Conservation (phyloP, 2,888 invertebrate species). For the Boloria selene region DNA sequence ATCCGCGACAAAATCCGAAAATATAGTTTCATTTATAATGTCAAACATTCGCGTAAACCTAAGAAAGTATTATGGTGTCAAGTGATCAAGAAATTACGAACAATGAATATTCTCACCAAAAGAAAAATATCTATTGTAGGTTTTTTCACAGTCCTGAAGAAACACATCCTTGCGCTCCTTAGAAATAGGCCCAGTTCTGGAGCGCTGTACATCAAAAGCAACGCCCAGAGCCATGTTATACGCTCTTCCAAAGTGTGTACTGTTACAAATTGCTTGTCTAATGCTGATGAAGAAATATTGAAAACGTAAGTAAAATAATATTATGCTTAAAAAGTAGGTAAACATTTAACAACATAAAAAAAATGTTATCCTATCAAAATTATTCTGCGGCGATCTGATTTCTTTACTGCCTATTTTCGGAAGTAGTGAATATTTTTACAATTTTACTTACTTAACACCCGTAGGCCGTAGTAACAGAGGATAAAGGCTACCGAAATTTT, state of each 20-base stretch:
- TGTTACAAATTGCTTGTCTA: slow-evolving; percentile 84
- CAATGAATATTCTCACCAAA: slow-evolving; percentile 66
- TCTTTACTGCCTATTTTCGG: no score
- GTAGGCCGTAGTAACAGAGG: no score
- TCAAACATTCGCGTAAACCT: no score
- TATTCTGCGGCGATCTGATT: no score
- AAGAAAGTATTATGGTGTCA: no score
- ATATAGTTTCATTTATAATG: no score
- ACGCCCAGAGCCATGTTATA: slow-evolving; percentile 90
- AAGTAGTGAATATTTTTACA: no score
- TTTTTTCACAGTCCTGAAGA: slow-evolving; percentile 86
- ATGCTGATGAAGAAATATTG: slow-evolving; percentile 62
- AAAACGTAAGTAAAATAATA: background rate
- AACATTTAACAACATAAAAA: no score
- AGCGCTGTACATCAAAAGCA: slow-evolving; percentile 87
- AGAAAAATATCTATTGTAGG: slow-evolving; percentile 82
- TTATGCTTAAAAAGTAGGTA: background rate
- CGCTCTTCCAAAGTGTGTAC: slow-evolving; percentile 84
- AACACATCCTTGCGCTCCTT: slow-evolving; percentile 86
- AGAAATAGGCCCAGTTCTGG: slow-evolving; percentile 90
- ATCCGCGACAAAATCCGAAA: no score
- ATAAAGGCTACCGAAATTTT: no score
- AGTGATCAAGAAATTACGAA: background rate
- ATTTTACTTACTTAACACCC: no score
- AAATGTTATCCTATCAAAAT: no score